A percentile compares a stretch with the other conserved stretches of the same genome.
Conservation (phyloP, 2,888 invertebrate species). For the Hirtodrosophila cameraria region DNA sequence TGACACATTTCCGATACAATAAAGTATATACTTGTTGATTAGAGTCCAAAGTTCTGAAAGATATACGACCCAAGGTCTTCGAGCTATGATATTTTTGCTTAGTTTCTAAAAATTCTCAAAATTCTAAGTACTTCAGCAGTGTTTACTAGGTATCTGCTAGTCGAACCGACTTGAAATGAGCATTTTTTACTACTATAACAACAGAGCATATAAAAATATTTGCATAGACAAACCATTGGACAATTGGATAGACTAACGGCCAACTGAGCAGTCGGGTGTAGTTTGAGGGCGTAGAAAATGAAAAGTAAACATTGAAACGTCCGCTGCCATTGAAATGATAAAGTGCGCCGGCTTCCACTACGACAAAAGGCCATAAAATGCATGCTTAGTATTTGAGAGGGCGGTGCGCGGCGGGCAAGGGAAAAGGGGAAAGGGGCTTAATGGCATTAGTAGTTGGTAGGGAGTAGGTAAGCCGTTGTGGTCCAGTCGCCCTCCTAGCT, state of each 20-base stretch:
- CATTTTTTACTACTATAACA: slow-evolving; percentile 57
- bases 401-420: background rate
- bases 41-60: no score
- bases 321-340: slow-evolving; percentile 76
- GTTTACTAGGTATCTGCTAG: slow-evolving; percentile 5
- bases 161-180: background rate
- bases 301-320: slow-evolving; percentile 76
- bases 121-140: no score
- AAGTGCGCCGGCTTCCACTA: slow-evolving; percentile 58
- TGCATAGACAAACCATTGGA: slow-evolving; percentile 76
- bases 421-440: slow-evolving; percentile 30
- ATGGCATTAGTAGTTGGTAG: slow-evolving; percentile 58
- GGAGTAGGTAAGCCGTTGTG: slow-evolving; percentile 26
- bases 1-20: no score
- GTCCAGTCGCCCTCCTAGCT: slow-evolving; percentile 46
- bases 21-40: no score
- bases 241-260: slow-evolving; percentile 66
- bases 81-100: no score
- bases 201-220: slow-evolving; percentile 79
- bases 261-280: slow-evolving; percentile 61
- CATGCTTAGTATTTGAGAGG: slow-evolving; percentile 65
- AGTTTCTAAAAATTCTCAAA: no score
- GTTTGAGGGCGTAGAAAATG: slow-evolving; percentile 58
- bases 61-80: no score
- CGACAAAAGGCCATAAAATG: slow-evolving; percentile 79